Percentiles rank a stretch among this genome's conserved stretches.
These are phyloP conservation scores for Rousettus leschenaultii DNA, from an alignment of 2,113 vertebrate species.

Conservation along the genomic window DNA sequence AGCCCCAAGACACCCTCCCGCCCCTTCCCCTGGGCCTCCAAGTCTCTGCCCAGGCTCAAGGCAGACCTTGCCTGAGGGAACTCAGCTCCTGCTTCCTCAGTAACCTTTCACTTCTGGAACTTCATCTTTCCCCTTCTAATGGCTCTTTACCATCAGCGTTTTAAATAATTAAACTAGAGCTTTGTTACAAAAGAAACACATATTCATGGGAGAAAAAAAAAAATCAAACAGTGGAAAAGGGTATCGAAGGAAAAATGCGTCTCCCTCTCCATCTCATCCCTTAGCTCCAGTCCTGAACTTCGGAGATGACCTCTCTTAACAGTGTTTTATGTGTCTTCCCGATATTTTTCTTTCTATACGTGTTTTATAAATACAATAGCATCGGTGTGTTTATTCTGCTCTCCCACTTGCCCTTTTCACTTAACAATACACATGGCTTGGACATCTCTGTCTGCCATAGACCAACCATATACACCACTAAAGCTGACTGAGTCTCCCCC, in stretches of 20 bases:
- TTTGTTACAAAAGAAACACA: neutral
- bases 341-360: neutral
- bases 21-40: rapidly evolving
- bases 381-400: neutral
- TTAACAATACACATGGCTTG: neutral
- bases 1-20: neutral
- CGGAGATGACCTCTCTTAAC: neutral
- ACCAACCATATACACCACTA: neutral
- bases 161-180: conserved; percentile 14
- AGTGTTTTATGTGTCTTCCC: neutral
- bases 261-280: neutral
- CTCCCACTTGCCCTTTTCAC: neutral
- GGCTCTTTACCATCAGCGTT: neutral
- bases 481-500: neutral
- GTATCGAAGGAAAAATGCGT: neutral
- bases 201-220: rapidly evolving
- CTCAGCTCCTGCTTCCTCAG: neutral
- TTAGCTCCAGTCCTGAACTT: neutral
- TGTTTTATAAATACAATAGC: rapidly evolving
- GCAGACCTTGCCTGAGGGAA: neutral
- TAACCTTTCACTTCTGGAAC: neutral
- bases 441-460: neutral
- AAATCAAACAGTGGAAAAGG: neutral
- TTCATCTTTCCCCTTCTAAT: neutral
- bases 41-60: neutral